Evolutionary conservation across 2,113 vertebrate species (phyloP), one percentile per base, ranked within the genome.

Genomic region (Gobius niger): DNA sequence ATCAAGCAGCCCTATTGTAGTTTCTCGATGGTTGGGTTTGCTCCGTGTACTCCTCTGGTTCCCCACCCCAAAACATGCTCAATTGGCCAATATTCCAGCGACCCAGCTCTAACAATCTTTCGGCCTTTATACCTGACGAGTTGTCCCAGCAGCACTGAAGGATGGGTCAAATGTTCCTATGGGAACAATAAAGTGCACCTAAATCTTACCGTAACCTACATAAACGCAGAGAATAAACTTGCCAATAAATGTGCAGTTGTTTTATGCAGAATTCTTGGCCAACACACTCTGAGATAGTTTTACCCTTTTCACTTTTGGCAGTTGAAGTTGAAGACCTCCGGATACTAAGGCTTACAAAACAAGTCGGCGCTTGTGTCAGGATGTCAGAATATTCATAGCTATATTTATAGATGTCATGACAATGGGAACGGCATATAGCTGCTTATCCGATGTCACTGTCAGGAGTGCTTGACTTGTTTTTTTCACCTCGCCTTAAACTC

Each of bases 341-440:
- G 52, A 54, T 54, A 50, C 14, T 9, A 10, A 50, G 16, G 12
- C 15, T 11, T 65, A 2, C 24, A 70, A 73, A 69, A 65, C 13
- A 78, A 76, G 49, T 34, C 52, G 19, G 41, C 6, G 12, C 14
- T 15, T n/a, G n/a, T 24, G 56, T 47, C 18, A n/a, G 15, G 56
- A 51, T 60, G 50, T 64, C 47, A 70, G 47, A 70, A 66, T 41
- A 51, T 60, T 42, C 40, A 60, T n/a, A 44, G 40, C 15, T 60
- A 44, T n/a, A 40, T 68, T 15, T 63, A 15, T 16, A 40, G 16
- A 44, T 63, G 77, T 64, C 68, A 57, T 51, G 44, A 44, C 66
- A 68, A 41, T 63, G 15, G 14, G 61, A 44, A 60, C 46, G 63
- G 7, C 53, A 13, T 50, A 57, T 54, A 34, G 40, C n/a, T 15